Evolutionary conservation across 2,113 vertebrate genomes (phyloP).

Genomic region (Scartelaos histophorus): DNA sequence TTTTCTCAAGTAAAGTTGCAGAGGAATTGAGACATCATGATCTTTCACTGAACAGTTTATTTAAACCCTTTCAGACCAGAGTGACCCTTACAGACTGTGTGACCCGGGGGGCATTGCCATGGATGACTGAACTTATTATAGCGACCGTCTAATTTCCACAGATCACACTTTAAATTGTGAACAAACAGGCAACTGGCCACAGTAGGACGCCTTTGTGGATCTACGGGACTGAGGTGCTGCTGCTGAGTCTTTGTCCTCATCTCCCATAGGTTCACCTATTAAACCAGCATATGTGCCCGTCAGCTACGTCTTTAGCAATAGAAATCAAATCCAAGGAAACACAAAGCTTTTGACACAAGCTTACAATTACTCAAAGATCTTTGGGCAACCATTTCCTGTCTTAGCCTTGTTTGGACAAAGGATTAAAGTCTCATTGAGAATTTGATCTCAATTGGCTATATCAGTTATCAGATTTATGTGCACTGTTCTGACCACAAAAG

Average conservation of each 20-base stretch:
- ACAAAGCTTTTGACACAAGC: slow-evolving; percentile 42
- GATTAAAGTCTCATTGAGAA: not conserved
- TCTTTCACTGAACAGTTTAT: slow-evolving; percentile 34
- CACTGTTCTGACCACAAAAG: not conserved
- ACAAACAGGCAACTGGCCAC: slow-evolving; percentile 62
- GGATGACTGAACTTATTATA: slow-evolving; percentile 70
- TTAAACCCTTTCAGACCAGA: slow-evolving; percentile 54
- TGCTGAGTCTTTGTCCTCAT: slow-evolving; percentile 67
- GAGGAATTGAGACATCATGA: slow-evolving; percentile 21
- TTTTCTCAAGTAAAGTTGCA: not conserved
- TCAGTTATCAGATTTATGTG: slow-evolving; percentile 3
- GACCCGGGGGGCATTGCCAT: slow-evolving; percentile 45
- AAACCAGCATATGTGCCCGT: slow-evolving; percentile 62
- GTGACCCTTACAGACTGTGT: slow-evolving; percentile 51
- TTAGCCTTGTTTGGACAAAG: not conserved
- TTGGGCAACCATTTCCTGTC: slow-evolving; percentile 1
- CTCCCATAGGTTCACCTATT: slow-evolving; percentile 48
- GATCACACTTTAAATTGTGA: slow-evolving; percentile 56
- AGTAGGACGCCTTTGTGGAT: slow-evolving; percentile 64
- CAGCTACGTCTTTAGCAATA: slow-evolving; percentile 50
- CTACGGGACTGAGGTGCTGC: slow-evolving; percentile 53
- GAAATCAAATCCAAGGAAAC: slow-evolving; percentile 46
- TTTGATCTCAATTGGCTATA: not conserved
- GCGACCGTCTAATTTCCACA: slow-evolving; percentile 53
- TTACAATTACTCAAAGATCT: slow-evolving; percentile 32